A percentile compares a stretch with the other conserved stretches of the same genome.
Conservation (phyloP, 2,113 vertebrate genomes). For the Dipodomys stephensi region DNA sequence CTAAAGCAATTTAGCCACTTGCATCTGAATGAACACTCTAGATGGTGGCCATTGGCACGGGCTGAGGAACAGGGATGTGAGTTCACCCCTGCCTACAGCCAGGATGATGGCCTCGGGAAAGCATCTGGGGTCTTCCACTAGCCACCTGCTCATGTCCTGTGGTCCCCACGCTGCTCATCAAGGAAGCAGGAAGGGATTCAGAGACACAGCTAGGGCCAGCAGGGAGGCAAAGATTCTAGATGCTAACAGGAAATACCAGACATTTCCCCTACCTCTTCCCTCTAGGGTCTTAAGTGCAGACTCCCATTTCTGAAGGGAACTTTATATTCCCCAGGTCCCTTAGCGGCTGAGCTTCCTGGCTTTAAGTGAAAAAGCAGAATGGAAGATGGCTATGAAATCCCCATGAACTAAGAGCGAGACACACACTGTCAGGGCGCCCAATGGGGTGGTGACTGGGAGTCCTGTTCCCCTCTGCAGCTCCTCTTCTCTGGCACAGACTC, state of each 20-base stretch:
- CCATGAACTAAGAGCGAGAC: neutral
- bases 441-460: no score
- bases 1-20: neutral
- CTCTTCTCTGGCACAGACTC: neutral
- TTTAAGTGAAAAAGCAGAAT: neutral
- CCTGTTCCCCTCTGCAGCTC: neutral
- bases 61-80: neutral
- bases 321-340: neutral
- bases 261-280: no score
- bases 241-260: neutral
- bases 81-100: neutral
- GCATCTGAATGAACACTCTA: no score
- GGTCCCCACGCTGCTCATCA: neutral
- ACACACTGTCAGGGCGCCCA: neutral
- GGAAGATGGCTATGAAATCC: neutral
- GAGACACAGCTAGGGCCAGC: neutral
- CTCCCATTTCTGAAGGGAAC: neutral
- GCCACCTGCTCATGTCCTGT: neutral
- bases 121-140: no score
- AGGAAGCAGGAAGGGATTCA: neutral
- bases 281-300: neutral
- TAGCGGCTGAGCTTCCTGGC: neutral
- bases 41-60: neutral
- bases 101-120: neutral
- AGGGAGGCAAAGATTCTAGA: neutral